Evolutionary conservation across 1,140 invertebrate species (phyloP).

Genomic region (Drosophila biarmipes): DNA sequence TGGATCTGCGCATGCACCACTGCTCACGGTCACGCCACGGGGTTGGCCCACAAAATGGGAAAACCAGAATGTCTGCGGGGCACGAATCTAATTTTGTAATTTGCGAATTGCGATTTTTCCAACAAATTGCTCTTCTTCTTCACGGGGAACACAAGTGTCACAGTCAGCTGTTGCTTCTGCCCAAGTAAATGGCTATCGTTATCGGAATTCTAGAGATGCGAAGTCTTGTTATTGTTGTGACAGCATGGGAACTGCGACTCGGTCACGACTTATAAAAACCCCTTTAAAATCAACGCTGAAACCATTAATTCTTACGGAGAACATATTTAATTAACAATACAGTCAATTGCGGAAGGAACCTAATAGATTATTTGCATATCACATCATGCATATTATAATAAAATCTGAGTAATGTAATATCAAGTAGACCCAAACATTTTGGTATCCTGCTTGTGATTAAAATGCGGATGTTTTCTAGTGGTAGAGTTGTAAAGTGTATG

Average conservation of each 20-base stretch:
- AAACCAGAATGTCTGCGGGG: not conserved
- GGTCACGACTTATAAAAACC: not conserved
- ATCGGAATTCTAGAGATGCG: constrained; percentile 18
- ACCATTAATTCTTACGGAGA: not conserved
- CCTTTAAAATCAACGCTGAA: not conserved
- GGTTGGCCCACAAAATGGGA: not conserved
- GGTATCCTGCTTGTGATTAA: not conserved
- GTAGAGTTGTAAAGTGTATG: not conserved
- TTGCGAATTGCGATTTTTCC: constrained; percentile 50
- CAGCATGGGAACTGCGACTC: not conserved
- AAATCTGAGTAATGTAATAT: not conserved
- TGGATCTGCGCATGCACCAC: constrained; percentile 4
- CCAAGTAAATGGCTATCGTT: constrained; percentile 25
- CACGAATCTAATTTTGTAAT: constrained; percentile 44
- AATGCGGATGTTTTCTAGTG: not conserved
- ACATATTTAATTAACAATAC: not conserved
- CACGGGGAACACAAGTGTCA: constrained; percentile 56
- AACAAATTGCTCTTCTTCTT: constrained; percentile 54
- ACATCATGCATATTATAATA: not conserved
- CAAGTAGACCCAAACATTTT: not conserved
- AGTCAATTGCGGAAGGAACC: not conserved
- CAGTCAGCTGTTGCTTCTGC: constrained; percentile 63
- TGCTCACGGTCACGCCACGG: constrained; percentile 1
- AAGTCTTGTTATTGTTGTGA: not conserved
- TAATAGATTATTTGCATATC: not conserved